Conservation (phyloP, 2,888 invertebrate species). For the Hesperia comma region DNA sequence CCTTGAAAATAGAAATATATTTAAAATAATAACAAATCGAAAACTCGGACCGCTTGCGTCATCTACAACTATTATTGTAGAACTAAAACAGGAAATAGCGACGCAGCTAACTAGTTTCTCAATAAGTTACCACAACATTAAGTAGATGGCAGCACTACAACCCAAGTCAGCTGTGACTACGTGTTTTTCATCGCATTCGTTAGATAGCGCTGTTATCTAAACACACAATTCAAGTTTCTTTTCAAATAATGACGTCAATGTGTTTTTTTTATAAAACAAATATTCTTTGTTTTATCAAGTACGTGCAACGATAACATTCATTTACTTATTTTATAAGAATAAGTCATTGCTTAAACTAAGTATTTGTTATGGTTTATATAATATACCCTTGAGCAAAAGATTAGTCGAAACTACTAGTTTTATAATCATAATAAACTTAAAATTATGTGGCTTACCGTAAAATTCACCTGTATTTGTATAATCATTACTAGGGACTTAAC, state of each 20-base stretch:
- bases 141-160: constrained; percentile 20
- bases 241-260: not conserved
- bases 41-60: not conserved
- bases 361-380: constrained; percentile 28
- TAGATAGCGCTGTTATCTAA: constrained; percentile 24
- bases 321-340: constrained; percentile 32
- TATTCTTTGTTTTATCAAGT: constrained; percentile 23
- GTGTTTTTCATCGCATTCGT: not conserved
- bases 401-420: constrained; percentile 17
- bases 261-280: constrained; percentile 13
- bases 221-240: not conserved
- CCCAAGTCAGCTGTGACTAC: not conserved
- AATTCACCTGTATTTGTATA: constrained; percentile 2
- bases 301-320: constrained; percentile 33
- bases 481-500: constrained; percentile 2
- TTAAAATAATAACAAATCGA: too few relatives aligned
- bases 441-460: not conserved
- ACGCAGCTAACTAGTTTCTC: not conserved
- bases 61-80: not conserved
- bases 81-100: not conserved
- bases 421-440: not conserved
- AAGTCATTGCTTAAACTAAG: constrained; percentile 13
- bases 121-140: not conserved
- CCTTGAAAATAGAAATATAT: too few relatives aligned
- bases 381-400: constrained; percentile 24